Base-by-base conservation (phyloP, 2,888 invertebrate genomes). In the Tanytarsus gracilentus region DNA sequence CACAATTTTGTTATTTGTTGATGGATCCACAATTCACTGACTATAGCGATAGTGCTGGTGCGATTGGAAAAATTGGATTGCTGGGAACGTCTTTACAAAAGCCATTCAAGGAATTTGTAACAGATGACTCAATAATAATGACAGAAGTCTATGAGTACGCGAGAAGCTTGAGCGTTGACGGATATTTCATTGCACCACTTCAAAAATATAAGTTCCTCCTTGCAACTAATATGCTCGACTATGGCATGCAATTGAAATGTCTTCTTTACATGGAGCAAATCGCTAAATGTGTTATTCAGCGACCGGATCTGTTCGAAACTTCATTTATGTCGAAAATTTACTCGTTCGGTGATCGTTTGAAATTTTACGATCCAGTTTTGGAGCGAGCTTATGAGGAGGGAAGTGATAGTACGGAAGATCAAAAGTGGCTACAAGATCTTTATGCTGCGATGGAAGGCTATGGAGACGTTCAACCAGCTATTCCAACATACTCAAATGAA, bases 131-230 rank as follows among this genome's bases (percentile, higher is more conserved):
- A 21, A 86, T 96, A 63, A 89, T 95, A 76, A 87, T 94, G 75
- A 96, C 96, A 0, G 95, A 96, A 76, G 85, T 96, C 62, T 96
- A 93, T 72, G 96, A 96, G 74, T 97, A 93, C 72, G 95, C 94
- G 4, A 80, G 88, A 64, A 84, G 86, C 62, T 78, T 96, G 53
- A 86, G 84, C 65, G 86, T 85, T 69, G 80, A 83, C 21, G 79
- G 81, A 59, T 89, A 85, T 70, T 79, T 80, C 49, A 78, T 94
- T 62, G 77, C 82, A 1, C 84, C 87, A 67, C 79, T 90, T 67
- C 87, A 86, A 75, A 92, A 84, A 60, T 94, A 89, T 76, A 96
- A 96, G 78, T 84, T 86, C 70, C 71, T 94, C 64, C 76, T 92
- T 73, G 87, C 90, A 49, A 77, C 82, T 9, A 81, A 89, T 63